Conservation (phyloP, 2,113 vertebrate species). For the Cyanistes caeruleus region DNA sequence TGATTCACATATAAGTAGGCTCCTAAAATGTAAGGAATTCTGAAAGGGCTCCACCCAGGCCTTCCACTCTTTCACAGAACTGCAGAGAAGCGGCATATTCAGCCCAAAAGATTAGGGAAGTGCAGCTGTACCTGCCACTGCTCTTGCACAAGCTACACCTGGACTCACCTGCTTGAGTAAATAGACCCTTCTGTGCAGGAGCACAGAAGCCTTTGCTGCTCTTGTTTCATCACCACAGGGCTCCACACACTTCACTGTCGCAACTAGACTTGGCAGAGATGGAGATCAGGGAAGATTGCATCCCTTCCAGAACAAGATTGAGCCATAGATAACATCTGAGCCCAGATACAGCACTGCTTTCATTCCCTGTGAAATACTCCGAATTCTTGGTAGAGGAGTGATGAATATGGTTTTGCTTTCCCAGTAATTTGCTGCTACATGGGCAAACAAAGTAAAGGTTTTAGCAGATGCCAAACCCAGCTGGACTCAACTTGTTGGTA, state of each 20-base stretch:
- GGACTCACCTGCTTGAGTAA: neutral
- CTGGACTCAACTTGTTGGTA: neutral
- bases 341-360: neutral
- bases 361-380: neutral
- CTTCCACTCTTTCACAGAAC: neutral
- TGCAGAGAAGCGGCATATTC: neutral
- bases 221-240: neutral
- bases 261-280: neutral
- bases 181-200: fast-evolving
- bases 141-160: neutral
- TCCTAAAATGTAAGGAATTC: neutral
- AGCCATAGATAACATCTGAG: neutral
- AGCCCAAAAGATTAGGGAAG: neutral
- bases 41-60: neutral
- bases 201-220: neutral
- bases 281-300: neutral
- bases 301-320: neutral
- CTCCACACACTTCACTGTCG: neutral
- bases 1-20: neutral
- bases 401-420: neutral
- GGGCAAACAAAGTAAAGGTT: neutral
- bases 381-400: neutral
- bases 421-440: neutral
- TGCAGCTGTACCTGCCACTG: neutral
- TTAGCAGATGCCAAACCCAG: neutral